Evolutionary conservation across 2,888 invertebrate species (phyloP).

Genomic region (Nycteola revayana): DNA sequence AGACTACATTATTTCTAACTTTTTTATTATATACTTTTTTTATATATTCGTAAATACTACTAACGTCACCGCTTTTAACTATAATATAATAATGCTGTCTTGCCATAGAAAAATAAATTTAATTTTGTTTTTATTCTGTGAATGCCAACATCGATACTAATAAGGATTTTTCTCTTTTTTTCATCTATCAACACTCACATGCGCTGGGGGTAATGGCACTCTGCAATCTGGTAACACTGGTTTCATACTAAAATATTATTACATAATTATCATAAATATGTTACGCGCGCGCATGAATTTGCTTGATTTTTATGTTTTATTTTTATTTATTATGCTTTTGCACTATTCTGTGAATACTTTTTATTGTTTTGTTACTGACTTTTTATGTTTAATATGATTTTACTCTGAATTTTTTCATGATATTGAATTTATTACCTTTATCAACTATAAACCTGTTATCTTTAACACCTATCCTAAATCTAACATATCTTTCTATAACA

Average conservation of each 20-base stretch:
- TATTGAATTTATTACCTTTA: too few relatives aligned
- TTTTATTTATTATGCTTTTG: conserved; percentile 25
- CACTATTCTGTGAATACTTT: conserved; percentile 14
- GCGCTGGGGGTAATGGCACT: conserved; percentile 78
- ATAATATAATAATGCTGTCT: conserved; percentile 61
- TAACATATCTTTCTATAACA: too few relatives aligned
- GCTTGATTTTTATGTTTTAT: conserved; percentile 41
- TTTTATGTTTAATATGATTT: too few relatives aligned
- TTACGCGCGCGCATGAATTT: conserved; percentile 37
- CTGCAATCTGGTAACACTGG: conserved; percentile 80
- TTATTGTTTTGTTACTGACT: too few relatives aligned
- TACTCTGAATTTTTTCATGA: too few relatives aligned
- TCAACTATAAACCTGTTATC: too few relatives aligned
- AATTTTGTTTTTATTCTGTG: conserved; percentile 13
- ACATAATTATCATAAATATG: conserved; percentile 26
- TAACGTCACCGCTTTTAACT: conserved; percentile 39
- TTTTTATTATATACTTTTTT: conserved; percentile 19
- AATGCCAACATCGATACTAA: conserved; percentile 57
- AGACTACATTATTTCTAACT: conserved; percentile 49
- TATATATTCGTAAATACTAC: conserved; percentile 26
- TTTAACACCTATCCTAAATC: too few relatives aligned
- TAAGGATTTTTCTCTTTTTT: conserved; percentile 69
- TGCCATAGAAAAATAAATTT: conserved; percentile 42
- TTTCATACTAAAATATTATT: conserved; percentile 63
- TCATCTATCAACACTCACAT: conserved; percentile 75